A percentile compares a stretch with the other conserved stretches of the same genome.
phyloP scores from a whole-genome alignment of 2,888 invertebrate genomes.

The Criorhina ranunculi region DNA sequence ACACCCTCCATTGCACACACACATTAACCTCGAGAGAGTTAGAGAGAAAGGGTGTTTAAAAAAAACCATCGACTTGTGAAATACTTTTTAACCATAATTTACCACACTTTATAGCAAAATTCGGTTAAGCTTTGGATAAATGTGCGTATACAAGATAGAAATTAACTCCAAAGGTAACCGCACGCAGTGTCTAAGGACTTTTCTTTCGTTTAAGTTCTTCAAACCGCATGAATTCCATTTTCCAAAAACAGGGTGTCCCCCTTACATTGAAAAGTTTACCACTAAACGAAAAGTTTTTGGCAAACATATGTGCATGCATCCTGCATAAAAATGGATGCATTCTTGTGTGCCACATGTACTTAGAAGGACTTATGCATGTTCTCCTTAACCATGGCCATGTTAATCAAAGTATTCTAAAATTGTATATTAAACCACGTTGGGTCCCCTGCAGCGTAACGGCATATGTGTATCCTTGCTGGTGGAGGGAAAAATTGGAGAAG shows the following conservation, averaged over 20 bases:
- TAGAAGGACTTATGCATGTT: slow-evolving; percentile 13
- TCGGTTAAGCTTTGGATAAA: not conserved
- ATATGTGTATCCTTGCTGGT: slow-evolving; percentile 23
- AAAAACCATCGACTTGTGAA: not conserved
- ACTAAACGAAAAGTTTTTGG: slow-evolving; percentile 6
- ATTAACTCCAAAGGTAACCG: slow-evolving; percentile 38
- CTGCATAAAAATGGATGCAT: slow-evolving; percentile 35
- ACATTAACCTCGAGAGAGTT: not conserved
- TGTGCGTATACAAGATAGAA: not conserved
- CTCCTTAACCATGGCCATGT: slow-evolving; percentile 10
- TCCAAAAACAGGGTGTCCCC: not conserved
- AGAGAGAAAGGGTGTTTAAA: too few species aligned
- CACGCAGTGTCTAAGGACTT: slow-evolving; percentile 5
- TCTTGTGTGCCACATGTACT: slow-evolving; percentile 28
- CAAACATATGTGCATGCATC: slow-evolving; percentile 32
- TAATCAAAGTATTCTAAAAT: slow-evolving; percentile 49
- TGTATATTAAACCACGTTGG: slow-evolving; percentile 39
- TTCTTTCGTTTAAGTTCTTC: slow-evolving; percentile 4
- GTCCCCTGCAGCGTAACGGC: slow-evolving; percentile 37
- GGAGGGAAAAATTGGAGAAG: slow-evolving; percentile 34
- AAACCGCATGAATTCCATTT: slow-evolving; percentile 4
- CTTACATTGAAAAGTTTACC: not conserved
- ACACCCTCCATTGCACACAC: not conserved
- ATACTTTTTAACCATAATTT: slow-evolving; percentile 12
- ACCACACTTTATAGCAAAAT: not conserved